Evolutionary conservation across 2,113 vertebrate genomes (phyloP).

Genomic region (Aegotheles bennettii): DNA sequence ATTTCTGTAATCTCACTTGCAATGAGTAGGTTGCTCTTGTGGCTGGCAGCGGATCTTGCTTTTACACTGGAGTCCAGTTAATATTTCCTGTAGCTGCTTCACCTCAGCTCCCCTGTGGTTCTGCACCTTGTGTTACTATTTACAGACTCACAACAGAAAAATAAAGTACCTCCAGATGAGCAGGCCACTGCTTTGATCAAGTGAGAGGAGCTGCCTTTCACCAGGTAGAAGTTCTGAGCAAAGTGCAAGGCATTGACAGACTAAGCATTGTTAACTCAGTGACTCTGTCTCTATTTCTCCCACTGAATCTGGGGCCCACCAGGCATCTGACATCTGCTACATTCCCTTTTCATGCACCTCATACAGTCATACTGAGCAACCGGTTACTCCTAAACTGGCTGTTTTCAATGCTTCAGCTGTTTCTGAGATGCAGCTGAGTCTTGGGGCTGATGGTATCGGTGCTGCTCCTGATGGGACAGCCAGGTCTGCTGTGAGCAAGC

Average conservation of each 20-base stretch:
- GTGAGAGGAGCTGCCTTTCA: neutral
- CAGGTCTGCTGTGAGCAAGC: neutral
- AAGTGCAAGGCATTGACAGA: neutral
- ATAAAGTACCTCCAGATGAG: neutral
- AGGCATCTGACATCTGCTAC: neutral
- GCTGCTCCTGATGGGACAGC: accelerated
- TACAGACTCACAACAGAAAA: neutral
- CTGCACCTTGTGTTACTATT: neutral
- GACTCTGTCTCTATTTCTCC: neutral
- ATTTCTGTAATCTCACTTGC: neutral
- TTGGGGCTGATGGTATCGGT: accelerated
- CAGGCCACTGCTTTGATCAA: neutral
- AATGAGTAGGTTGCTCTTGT: neutral
- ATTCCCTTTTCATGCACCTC: neutral
- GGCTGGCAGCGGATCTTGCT: neutral
- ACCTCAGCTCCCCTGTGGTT: neutral
- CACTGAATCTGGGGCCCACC: neutral
- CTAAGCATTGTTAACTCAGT: neutral
- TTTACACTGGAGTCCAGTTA: neutral
- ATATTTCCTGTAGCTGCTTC: constrained; percentile 27
- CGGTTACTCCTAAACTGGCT: neutral
- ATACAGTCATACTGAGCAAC: neutral
- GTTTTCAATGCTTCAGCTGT: neutral
- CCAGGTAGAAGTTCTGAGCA: neutral
- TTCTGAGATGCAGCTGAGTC: neutral